phyloP scores from a whole-genome alignment of 2,888 invertebrate genomes.

The Orthosia gothica region DNA sequence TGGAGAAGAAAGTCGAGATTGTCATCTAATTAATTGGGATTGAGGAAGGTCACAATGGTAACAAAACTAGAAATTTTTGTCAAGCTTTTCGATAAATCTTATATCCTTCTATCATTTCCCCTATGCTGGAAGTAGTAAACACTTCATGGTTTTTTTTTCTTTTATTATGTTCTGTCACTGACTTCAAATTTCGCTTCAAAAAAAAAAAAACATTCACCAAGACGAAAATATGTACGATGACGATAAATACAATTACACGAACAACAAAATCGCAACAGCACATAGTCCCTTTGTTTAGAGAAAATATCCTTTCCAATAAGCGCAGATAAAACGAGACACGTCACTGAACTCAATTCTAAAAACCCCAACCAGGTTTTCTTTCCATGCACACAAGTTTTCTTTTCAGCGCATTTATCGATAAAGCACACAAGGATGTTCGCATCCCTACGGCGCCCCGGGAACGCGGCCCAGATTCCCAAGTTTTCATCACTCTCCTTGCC shows the following conservation, averaged over 20 bases:
- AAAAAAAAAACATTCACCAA: neutral
- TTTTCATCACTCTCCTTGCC: conserved; percentile 90
- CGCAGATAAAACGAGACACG: conserved; percentile 4
- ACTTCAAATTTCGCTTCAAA: neutral
- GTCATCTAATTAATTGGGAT: conserved; percentile 35
- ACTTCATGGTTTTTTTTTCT: no score
- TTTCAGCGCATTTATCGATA: conserved; percentile 71
- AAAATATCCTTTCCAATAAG: conserved; percentile 4
- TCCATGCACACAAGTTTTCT: conserved; percentile 45
- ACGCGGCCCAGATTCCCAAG: conserved; percentile 90
- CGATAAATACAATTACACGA: neutral
- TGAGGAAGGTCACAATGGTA: neutral
- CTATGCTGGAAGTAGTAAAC: no score
- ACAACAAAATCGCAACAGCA: neutral
- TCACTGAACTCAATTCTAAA: conserved; percentile 14
- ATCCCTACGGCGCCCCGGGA: conserved; percentile 83
- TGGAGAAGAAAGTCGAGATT: conserved; percentile 46
- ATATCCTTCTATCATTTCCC: no score
- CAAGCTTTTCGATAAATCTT: no score
- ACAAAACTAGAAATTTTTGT: no score
- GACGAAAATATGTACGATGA: neutral
- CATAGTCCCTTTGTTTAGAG: neutral
- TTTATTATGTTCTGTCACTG: no score
- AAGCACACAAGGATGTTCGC: conserved; percentile 63
- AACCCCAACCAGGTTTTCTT: conserved; percentile 15